Base-by-base conservation (phyloP, 2,888 invertebrate genomes). In the Lordiphosa andalusiaca region DNA sequence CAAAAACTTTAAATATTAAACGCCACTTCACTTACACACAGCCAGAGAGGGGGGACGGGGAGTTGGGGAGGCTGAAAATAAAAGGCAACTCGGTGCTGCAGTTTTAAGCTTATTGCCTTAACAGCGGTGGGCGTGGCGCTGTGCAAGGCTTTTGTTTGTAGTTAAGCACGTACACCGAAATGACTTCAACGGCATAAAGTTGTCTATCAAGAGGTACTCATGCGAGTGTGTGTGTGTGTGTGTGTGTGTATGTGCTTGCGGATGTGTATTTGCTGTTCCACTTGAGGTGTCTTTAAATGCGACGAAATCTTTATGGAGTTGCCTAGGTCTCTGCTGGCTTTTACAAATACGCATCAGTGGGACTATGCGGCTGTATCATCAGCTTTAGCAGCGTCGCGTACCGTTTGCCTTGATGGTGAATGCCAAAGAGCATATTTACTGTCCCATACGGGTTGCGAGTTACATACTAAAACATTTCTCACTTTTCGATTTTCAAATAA, bases 211-310 rank as follows among this genome's bases (percentile, higher is more conserved):
- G 71, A 67, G 56, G 67, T 60, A 52, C 69, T 52, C 37, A 37
- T 38, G 33, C 13, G 36, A 44, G 21, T 37, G 25, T 25, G 41
- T 60, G 66, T 33, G 36, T 9, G 13, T 21, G 13, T 42, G 33
- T 12, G 23, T 61, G 54, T 69, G 54, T 65, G 54, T 52, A 53
- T 69, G 54, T 65, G 54, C 50, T 46, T 52, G 50, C 53, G 40
- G 41, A 51, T 41, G 39, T 49, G 38, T 68, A 67, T 59, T 60
- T 62, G 67, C 68, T 67, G 78, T 78, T 83, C 73, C 85, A 83
- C 83, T 83, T 69, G 81, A 85, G 85, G 84, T 80, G 81, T 72
- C 73, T 85, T 81, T 85, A 75, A 85, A 75, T 72, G 84, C 71
- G 85, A 69, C 70, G 64, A 81, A 73, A 75, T 85, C 84, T 83